Conservation (phyloP, 2,113 vertebrate genomes). For the Mystacornis crossleyi region DNA sequence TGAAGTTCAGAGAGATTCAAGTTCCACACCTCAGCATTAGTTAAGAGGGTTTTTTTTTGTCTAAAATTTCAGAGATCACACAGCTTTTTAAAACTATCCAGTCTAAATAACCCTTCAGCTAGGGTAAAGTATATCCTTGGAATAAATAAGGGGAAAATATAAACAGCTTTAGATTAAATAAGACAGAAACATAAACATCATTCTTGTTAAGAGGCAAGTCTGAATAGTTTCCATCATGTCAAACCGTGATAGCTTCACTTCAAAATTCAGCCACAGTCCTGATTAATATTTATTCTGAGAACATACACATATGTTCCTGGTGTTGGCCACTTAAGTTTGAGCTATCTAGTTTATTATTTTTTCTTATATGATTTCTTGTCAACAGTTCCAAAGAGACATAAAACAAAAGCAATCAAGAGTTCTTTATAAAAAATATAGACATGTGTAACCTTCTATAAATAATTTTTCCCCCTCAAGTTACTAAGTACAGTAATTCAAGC, state of each 20-base stretch:
- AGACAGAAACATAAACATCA: not conserved
- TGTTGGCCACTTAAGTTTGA: not conserved
- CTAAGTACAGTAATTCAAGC: constrained; percentile 45
- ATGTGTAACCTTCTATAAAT: not conserved
- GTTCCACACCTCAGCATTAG: not conserved
- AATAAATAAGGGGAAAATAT: not conserved
- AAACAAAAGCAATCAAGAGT: constrained; percentile 47
- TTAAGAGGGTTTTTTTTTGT: not conserved
- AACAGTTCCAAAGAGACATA: not conserved
- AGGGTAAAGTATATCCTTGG: not conserved
- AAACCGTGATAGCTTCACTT: not conserved
- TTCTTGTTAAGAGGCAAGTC: not conserved
- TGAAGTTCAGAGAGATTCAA: not conserved
- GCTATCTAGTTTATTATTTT: not conserved
- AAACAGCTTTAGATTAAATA: not conserved
- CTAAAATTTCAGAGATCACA: not conserved
- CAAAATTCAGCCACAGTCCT: not conserved
- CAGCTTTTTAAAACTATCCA: not conserved
- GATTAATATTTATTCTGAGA: not conserved
- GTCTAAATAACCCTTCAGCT: not conserved
- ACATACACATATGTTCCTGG: not conserved
- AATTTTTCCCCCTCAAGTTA: constrained; percentile 3
- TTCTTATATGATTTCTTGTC: constrained; percentile 7
- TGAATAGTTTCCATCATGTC: not conserved
- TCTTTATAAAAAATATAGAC: constrained; percentile 34